Evolutionary conservation across 2,888 invertebrate species (phyloP).

Genomic region (Globia sparganii): DNA sequence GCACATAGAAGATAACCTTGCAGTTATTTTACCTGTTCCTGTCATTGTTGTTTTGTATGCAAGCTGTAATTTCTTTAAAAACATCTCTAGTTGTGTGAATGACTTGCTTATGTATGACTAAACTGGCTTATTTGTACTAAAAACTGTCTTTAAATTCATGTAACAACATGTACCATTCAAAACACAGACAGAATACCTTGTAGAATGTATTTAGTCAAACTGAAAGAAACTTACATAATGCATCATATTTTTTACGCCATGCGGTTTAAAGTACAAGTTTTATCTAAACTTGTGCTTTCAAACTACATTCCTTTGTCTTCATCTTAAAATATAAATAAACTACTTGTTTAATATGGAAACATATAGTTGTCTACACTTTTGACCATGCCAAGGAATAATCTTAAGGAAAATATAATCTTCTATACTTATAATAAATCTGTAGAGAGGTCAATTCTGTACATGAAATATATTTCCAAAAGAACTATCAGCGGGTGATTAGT

Average conservation of each 20-base stretch:
- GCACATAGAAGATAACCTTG: slow-evolving; percentile 49
- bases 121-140: neutral
- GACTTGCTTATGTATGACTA: neutral
- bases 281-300: too few relatives aligned
- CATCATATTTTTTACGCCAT: neutral
- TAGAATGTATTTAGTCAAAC: too few relatives aligned
- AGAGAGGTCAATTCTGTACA: too few relatives aligned
- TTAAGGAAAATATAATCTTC: too few relatives aligned
- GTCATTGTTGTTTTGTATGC: slow-evolving; percentile 39
- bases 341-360: neutral
- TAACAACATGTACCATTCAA: neutral
- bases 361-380: neutral
- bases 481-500: too few relatives aligned
- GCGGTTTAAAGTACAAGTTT: neutral
- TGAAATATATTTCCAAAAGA: too few relatives aligned
- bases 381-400: neutral
- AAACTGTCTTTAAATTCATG: neutral
- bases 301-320: neutral
- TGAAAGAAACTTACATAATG: neutral
- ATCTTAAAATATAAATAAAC: neutral
- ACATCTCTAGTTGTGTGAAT: neutral
- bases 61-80: slow-evolving; percentile 2
- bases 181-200: neutral
- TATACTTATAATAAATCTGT: too few relatives aligned
- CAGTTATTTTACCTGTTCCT: slow-evolving; percentile 37